Percentiles rank a stretch among this genome's conserved stretches.
Evolutionary conservation across 2,888 invertebrate species (phyloP).

Genomic region (Eupelmus urozonus): DNA sequence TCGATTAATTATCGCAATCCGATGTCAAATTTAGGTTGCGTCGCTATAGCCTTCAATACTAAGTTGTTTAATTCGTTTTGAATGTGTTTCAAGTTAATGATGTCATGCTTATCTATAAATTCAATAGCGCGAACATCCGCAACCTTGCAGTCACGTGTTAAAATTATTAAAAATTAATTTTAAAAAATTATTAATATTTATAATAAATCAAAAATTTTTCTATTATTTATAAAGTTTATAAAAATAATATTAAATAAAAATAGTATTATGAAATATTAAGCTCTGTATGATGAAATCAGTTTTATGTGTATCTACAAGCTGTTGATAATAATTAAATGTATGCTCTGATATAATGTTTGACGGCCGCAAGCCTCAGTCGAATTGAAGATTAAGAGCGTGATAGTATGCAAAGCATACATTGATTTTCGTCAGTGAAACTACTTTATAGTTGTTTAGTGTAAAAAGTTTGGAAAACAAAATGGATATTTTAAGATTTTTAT

Average conservation of each 20-base stretch:
- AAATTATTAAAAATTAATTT: background rate
- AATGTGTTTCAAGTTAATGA: constrained; percentile 13
- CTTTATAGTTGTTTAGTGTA: background rate
- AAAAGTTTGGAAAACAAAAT: background rate
- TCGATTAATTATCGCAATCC: background rate
- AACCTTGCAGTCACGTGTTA: too few relatives aligned
- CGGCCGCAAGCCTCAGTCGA: constrained; percentile 29
- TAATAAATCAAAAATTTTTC: too few relatives aligned
- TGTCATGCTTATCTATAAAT: constrained; percentile 9
- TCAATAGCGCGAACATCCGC: background rate
- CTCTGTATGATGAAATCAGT: background rate
- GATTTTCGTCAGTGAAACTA: constrained; percentile 2
- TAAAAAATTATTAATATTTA: background rate
- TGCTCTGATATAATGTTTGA: constrained; percentile 26
- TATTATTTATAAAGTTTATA: too few relatives aligned
- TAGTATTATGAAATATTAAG: too few relatives aligned
- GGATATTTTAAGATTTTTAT: background rate
- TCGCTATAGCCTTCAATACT: background rate
- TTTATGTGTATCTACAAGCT: constrained; percentile 8
- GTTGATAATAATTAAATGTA: constrained; percentile 25
- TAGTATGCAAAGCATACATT: constrained; percentile 30
- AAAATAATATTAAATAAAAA: background rate
- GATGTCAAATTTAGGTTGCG: constrained; percentile 2
- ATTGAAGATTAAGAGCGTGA: constrained; percentile 37
- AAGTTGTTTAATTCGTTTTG: background rate